phyloP scores from a whole-genome alignment of 2,113 vertebrate genomes.

The Tautogolabrus adspersus region DNA sequence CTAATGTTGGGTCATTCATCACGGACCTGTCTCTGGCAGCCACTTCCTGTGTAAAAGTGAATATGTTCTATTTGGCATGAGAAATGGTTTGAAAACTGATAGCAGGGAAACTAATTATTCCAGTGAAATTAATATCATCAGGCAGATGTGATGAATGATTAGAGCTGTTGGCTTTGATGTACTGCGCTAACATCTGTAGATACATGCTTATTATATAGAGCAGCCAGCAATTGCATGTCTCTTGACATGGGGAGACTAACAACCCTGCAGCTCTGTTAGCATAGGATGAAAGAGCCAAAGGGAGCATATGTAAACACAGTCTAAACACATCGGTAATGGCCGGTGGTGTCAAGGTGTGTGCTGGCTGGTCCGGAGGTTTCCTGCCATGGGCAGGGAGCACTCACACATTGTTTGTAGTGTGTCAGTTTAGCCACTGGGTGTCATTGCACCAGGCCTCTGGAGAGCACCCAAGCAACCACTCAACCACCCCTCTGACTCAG shows the following conservation, averaged over 20 bases:
- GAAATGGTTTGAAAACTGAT: constrained; percentile 65
- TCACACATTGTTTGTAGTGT: constrained; percentile 80
- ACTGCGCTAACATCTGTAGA: constrained; percentile 66
- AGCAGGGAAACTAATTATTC: constrained; percentile 60
- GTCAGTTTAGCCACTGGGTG: constrained; percentile 82
- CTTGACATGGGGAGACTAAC: constrained; percentile 39
- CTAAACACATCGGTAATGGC: constrained; percentile 56
- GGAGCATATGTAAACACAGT: constrained; percentile 57
- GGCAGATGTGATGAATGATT: constrained; percentile 62
- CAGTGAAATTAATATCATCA: constrained; percentile 62
- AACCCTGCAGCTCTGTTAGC: constrained; percentile 42
- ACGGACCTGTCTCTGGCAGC: constrained; percentile 63
- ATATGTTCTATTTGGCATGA: constrained; percentile 74
- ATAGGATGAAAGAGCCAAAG: constrained; percentile 42
- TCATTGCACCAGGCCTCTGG: constrained; percentile 80
- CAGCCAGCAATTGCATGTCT: constrained; percentile 37
- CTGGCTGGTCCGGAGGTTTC: constrained; percentile 67
- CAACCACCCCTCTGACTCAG: constrained; percentile 80
- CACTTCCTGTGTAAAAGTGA: constrained; percentile 65
- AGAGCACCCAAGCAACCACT: constrained; percentile 78
- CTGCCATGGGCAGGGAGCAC: constrained; percentile 60
- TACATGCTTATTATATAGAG: constrained; percentile 53
- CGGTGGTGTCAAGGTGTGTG: constrained; percentile 70
- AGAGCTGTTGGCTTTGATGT: constrained; percentile 56
- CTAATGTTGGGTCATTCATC: constrained; percentile 74